phyloP scores from a whole-genome alignment of 2,888 invertebrate genomes.

The Tenthredo livida region DNA sequence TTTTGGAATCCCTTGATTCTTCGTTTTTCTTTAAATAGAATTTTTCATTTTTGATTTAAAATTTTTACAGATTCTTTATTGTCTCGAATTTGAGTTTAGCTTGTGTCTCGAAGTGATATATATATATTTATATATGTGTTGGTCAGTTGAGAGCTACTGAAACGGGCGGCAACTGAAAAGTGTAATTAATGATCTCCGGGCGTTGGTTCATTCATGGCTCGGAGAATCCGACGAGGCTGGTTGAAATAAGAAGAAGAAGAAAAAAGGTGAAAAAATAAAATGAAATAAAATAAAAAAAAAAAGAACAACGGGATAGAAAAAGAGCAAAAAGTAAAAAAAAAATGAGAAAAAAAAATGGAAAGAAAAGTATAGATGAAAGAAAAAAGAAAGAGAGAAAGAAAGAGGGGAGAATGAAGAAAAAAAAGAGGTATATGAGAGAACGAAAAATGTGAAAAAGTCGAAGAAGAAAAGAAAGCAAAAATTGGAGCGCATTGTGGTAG shows the following conservation, averaged over 20 bases:
- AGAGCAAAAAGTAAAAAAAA: neutral
- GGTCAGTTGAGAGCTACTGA: conserved; percentile 39
- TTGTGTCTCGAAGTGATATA: neutral
- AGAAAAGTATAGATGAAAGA: conserved; percentile 48
- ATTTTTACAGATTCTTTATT: no score
- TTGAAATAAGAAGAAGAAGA: conserved; percentile 7
- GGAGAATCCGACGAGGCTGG: conserved; percentile 63
- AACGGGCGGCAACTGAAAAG: conserved; percentile 66
- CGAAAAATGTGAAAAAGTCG: conserved; percentile 57
- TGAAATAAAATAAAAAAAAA: conserved; percentile 52
- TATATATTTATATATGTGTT: neutral
- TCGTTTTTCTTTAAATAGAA: no score
- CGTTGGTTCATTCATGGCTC: conserved; percentile 70
- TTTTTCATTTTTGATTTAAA: no score
- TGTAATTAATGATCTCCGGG: conserved; percentile 70
- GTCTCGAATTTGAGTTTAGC: no score
- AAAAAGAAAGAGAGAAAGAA: conserved; percentile 53
- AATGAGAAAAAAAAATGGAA: neutral
- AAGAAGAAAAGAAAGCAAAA: conserved; percentile 59
- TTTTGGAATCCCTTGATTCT: no score
- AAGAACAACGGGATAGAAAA: conserved; percentile 25
- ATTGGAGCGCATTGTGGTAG: conserved; percentile 69
- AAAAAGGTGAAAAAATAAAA: neutral
- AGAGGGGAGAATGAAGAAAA: neutral
- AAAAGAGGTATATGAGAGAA: conserved; percentile 35